Percentiles rank a stretch among this genome's conserved stretches.
Evolutionary conservation across 2,113 vertebrate genomes (phyloP).

Genomic region (Dasyornis broadbenti): DNA sequence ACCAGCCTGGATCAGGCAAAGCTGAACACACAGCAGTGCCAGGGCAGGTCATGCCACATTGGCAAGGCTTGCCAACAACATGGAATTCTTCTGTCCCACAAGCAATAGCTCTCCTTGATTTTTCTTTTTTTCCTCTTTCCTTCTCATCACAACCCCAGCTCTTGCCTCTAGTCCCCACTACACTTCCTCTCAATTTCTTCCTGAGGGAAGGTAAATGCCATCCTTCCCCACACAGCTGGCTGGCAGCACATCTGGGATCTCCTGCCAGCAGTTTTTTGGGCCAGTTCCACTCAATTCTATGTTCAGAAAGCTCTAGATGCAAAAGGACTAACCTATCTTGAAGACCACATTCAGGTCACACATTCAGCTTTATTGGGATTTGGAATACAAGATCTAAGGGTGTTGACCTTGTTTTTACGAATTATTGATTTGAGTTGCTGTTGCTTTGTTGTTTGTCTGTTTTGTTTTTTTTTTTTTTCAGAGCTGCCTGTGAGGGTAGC

Average conservation of each 20-base stretch:
- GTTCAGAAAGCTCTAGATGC: background rate
- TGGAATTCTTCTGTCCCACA: background rate
- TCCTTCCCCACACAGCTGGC: background rate
- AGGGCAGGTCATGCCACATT: background rate
- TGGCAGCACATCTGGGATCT: background rate
- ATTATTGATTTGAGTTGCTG: background rate
- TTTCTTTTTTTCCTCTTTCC: background rate
- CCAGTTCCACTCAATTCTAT: background rate
- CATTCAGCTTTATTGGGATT: background rate
- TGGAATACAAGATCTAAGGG: background rate
- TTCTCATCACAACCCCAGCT: background rate
- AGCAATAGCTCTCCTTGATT: background rate
- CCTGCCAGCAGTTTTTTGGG: background rate
- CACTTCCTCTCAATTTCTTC: background rate
- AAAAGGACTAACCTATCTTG: background rate
- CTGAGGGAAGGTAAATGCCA: background rate
- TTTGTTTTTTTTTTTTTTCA: background rate
- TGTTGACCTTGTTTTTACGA: background rate
- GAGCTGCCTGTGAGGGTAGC: background rate
- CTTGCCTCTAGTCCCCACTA: background rate
- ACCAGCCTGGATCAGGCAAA: background rate
- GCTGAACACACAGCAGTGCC: background rate
- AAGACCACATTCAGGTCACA: background rate
- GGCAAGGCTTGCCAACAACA: rapidly evolving
- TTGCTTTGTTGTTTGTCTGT: background rate